phyloP scores from a whole-genome alignment of 2,113 vertebrate species.

The Petaurus breviceps region DNA sequence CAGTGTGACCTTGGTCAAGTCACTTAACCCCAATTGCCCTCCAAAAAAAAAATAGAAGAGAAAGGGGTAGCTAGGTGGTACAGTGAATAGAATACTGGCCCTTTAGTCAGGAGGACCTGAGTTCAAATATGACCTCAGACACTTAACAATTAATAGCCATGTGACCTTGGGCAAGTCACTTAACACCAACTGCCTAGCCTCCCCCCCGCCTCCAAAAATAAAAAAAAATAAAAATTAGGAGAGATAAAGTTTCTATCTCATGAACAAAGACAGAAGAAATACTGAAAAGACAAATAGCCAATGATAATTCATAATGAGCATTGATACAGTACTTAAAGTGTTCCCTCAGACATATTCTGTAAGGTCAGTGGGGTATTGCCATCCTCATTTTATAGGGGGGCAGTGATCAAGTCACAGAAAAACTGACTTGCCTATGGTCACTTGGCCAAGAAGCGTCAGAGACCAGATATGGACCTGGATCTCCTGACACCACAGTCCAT shows the following conservation, averaged over 20 bases:
- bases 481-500: not conserved
- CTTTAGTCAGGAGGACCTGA: no score
- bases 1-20: no score
- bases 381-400: not conserved
- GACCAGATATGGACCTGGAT: not conserved
- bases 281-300: not conserved
- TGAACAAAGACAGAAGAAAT: not conserved
- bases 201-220: no score
- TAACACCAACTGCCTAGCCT: no score
- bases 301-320: not conserved
- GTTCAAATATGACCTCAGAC: no score
- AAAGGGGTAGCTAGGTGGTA: not conserved
- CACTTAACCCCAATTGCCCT: no score
- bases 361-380: not conserved
- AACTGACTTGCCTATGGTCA: not conserved
- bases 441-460: not conserved
- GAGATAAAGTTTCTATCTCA: not conserved
- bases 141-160: no score
- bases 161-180: no score
- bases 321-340: not conserved
- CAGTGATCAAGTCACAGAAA: not conserved
- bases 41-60: not conserved
- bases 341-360: not conserved
- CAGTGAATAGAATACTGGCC: no score
- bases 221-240: not conserved